A percentile compares a stretch with the other conserved stretches of the same genome.
Evolutionary conservation across 2,113 vertebrate species (phyloP).

Genomic region (Nerophis lumbriciformis): DNA sequence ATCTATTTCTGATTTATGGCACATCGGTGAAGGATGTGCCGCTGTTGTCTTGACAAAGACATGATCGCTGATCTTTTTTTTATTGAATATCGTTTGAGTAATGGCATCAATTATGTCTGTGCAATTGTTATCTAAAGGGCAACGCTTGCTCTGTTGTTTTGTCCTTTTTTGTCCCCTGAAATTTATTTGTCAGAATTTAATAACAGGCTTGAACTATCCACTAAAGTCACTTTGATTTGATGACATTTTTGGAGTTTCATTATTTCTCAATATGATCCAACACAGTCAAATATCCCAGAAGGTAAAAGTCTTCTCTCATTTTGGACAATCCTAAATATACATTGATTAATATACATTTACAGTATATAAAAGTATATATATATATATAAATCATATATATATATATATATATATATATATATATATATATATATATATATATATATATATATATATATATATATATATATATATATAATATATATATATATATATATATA

Average conservation of each 20-base stretch:
- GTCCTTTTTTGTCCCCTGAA: slow-evolving; percentile 15
- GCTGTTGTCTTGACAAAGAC: slow-evolving; percentile 3
- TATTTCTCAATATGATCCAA: slow-evolving; percentile 9
- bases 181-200: slow-evolving; percentile 19
- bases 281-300: neutral
- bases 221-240: slow-evolving; percentile 40
- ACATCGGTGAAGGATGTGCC: slow-evolving; percentile 36
- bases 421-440: no score
- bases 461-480: no score
- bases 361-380: no score
- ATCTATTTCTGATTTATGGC: slow-evolving; percentile 35
- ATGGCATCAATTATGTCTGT: slow-evolving; percentile 45
- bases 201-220: slow-evolving; percentile 27
- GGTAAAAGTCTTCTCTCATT: neutral
- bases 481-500: no score
- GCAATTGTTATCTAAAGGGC: slow-evolving; percentile 32
- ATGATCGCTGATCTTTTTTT: slow-evolving; percentile 35
- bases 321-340: neutral
- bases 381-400: no score
- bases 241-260: slow-evolving; percentile 13
- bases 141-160: slow-evolving; percentile 21
- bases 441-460: no score
- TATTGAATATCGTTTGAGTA: slow-evolving; percentile 49
- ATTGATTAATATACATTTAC: no score
- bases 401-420: no score